These are phyloP conservation scores for Julus scanicus DNA, from an alignment of 2,888 invertebrate species.

Conservation along the genomic window DNA sequence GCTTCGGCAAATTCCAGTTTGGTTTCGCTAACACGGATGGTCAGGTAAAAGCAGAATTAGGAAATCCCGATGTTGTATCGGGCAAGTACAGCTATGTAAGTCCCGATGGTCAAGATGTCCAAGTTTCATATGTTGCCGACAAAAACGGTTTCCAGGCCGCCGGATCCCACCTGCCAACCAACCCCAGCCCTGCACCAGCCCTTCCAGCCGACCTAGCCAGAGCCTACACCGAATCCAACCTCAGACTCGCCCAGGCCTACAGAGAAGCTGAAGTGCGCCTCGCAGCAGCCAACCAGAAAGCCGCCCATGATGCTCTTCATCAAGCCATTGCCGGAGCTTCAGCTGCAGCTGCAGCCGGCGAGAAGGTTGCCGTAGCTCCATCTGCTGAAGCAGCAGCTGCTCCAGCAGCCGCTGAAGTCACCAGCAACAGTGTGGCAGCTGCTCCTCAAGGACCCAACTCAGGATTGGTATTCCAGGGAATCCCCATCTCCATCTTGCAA, in stretches of 20 bases:
- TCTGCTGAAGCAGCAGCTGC: neutral
- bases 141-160: constrained; percentile 81
- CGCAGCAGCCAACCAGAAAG: constrained; percentile 55
- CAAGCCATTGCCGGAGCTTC: constrained; percentile 53
- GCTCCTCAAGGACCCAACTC: constrained; percentile 5
- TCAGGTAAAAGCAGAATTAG: constrained; percentile 78
- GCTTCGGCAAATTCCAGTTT: constrained; percentile 75
- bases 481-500: constrained; percentile 41
- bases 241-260: constrained; percentile 55
- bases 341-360: constrained; percentile 6
- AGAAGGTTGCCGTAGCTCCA: neutral
- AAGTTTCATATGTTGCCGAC: constrained; percentile 73
- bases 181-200: neutral
- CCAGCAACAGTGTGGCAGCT: neutral
- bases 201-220: constrained; percentile 53
- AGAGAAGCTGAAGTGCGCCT: constrained; percentile 53
- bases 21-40: constrained; percentile 77
- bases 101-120: constrained; percentile 72
- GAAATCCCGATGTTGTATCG: constrained; percentile 74
- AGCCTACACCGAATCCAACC: constrained; percentile 55
- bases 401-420: neutral
- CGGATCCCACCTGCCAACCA: constrained; percentile 67
- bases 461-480: constrained; percentile 11
- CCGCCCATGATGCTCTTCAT: constrained; percentile 47
- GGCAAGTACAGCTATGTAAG: constrained; percentile 78